Conservation (phyloP, 2,797 vertebrate species). For the Cossypha caffra region DNA sequence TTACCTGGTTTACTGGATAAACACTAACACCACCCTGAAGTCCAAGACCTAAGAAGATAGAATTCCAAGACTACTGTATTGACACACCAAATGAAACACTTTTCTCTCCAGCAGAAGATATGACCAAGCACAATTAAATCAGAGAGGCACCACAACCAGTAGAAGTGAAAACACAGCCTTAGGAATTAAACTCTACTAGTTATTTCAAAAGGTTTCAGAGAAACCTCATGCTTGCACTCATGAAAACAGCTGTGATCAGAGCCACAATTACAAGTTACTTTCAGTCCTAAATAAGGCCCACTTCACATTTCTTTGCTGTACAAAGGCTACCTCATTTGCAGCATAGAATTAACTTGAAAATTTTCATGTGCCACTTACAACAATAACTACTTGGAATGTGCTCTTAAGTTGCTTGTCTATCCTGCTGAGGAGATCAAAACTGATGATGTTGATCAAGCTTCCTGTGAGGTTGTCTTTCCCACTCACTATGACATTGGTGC, state of each 20-base stretch:
- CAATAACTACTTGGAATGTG: conserved; percentile 89
- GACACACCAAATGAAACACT: background rate
- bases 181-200: background rate
- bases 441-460: conserved; percentile 91
- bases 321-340: background rate
- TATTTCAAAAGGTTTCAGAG: background rate
- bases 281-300: background rate
- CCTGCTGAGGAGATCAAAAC: conserved; percentile 94
- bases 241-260: background rate
- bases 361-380: conserved; percentile 80
- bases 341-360: background rate
- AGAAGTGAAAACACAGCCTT: background rate
- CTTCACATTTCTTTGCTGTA: background rate
- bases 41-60: background rate
- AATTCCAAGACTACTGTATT: background rate
- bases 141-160: background rate
- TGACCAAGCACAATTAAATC: background rate
- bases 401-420: conserved; percentile 85
- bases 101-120: background rate
- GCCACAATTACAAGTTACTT: background rate
- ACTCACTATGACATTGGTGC: conserved; percentile 89
- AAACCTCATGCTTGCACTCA: background rate
- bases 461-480: conserved; percentile 84
- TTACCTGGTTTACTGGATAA: background rate
- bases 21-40: background rate